Evolutionary conservation across 2,797 vertebrate species (phyloP), one percentile per base, ranked within the genome.

Genomic region (Fistularia commersonii): DNA sequence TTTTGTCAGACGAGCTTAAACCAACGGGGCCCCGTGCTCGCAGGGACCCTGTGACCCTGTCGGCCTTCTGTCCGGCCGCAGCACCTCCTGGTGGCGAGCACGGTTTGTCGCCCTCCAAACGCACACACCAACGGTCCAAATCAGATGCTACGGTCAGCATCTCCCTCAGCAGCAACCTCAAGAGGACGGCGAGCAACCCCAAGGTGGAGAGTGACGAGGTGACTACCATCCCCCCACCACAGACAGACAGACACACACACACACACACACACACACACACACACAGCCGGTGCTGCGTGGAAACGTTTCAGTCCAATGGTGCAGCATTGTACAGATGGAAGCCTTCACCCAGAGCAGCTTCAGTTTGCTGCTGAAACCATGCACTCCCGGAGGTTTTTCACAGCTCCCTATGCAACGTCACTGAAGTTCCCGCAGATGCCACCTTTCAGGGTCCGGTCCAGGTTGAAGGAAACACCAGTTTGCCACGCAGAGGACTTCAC

Each of bases 41-140:
- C 77, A 85, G 82, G n/a, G 88, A 89, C 64, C 85, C 75, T 33
- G 87, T 87, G 1, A 51, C 82, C 0, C 86, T 95, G 13, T 76
- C 64, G 0, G 87, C 90, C 0, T 80, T 93, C 31, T 94, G 91
- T 7, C 91, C 93, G 0, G 79, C 15, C 0, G 8, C 23, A 0
- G 8, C 50, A 76, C 51, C 47, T 0, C 1, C 37, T 0, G 87
- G 80, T 0, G 72, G 76, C 0, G 95, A 98, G 7, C 87, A 75
- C 15, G 77, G 91, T 41, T 79, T 95, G 11, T 98, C 96, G 0
- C 96, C 96, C 0, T 93, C 95, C 67, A 96, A 97, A 79, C 87
- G 97, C 74, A 99, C 97, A 39, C 97, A 99, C 75, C 97, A 99
- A 86, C 90, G 97, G 64, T 99, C 97, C 66, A 99, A 99, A 69